These are phyloP conservation scores for Myodes glareolus DNA, from an alignment of 2,113 vertebrate genomes.

Conservation along the genomic window DNA sequence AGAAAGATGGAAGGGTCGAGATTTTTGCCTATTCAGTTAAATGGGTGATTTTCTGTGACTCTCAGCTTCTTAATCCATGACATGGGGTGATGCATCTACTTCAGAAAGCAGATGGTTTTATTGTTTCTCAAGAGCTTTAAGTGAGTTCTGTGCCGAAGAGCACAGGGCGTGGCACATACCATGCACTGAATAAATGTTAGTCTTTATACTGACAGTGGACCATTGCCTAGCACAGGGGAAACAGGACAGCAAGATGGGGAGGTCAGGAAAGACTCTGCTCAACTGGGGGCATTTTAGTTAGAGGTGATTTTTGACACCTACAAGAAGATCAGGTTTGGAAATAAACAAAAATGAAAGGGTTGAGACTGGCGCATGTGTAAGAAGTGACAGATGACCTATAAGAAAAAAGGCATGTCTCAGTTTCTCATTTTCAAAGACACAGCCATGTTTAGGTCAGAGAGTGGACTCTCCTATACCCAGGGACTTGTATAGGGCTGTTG, in stretches of 20 bases:
- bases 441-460: background rate
- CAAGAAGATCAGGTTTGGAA: background rate
- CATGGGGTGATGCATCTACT: background rate
- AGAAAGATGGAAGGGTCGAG: background rate
- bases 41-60: background rate
- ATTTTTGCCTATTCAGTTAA: background rate
- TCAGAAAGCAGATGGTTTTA: background rate
- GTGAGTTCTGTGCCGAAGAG: background rate
- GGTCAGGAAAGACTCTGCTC: background rate
- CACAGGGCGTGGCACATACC: background rate
- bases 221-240: background rate
- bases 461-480: background rate
- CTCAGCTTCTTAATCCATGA: conserved; percentile 8
- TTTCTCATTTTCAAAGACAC: conserved; percentile 24
- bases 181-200: background rate
- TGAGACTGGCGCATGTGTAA: background rate
- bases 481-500: background rate
- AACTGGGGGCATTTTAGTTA: background rate
- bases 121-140: background rate
- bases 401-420: background rate
- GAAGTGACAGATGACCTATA: background rate
- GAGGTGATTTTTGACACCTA: background rate
- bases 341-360: background rate
- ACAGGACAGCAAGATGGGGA: background rate
- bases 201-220: background rate